Conservation (phyloP, 1,140 invertebrate species). For the Panulirus ornatus region DNA sequence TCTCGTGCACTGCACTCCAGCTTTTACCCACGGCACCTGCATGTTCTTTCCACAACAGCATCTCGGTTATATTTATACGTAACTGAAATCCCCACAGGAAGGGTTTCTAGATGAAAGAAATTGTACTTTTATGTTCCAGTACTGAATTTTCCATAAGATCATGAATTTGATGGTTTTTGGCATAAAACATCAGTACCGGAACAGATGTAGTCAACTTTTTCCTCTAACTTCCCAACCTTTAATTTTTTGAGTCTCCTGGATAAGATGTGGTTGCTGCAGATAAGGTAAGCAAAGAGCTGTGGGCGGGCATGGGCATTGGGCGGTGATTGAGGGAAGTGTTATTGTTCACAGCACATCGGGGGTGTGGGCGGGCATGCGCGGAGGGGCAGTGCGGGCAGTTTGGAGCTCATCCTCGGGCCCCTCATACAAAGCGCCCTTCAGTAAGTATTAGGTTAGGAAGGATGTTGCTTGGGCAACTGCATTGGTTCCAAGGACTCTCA, state of each 20-base stretch:
- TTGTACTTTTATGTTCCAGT: not conserved
- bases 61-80: not conserved
- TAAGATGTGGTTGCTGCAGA: not conserved
- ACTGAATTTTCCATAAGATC: not conserved
- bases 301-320: slow-evolving; percentile 25
- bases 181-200: not conserved
- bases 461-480: not conserved
- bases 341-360: slow-evolving; percentile 50
- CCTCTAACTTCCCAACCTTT: not conserved
- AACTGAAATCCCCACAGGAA: not conserved
- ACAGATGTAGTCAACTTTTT: not conserved
- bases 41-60: not conserved
- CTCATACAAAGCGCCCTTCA: slow-evolving; percentile 76
- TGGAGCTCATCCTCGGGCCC: slow-evolving; percentile 77
- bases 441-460: slow-evolving; percentile 73
- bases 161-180: too few relatives aligned
- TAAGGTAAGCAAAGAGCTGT: slow-evolving; percentile 31
- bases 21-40: slow-evolving; percentile 37
- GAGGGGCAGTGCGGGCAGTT: slow-evolving; percentile 74
- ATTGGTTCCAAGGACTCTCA: not conserved
- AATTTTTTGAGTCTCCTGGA: not conserved
- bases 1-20: slow-evolving; percentile 12
- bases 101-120: not conserved
- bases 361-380: slow-evolving; percentile 68
- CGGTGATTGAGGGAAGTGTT: slow-evolving; percentile 45